Base-by-base conservation (phyloP, 2,888 invertebrate genomes). In the Abrostola triplasia region DNA sequence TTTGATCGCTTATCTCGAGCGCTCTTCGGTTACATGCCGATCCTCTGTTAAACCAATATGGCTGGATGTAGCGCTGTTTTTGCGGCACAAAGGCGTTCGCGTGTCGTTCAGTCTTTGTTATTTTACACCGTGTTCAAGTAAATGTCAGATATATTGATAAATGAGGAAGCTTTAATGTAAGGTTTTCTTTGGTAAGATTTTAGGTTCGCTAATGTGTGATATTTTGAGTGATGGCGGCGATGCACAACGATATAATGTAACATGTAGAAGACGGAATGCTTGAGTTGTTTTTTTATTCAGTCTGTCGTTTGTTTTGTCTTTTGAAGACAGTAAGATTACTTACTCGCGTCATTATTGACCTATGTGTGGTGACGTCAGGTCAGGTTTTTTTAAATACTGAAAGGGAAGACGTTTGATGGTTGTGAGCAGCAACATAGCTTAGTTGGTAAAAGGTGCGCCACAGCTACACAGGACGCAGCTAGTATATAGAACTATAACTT, bases 41-140 rank as follows among this genome's bases (percentile, higher is more conserved):
- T 73, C 68, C 53, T 58, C 55, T 73, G 69, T 77, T 77, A 63
- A 67, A 77, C 78, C 63, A 73, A 73, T 68, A 77, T 57, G 42
- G 78, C 75, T 73, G 74, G 38, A 77, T 77, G 74, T 63, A 69
- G 74, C 78, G 64, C 64, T 74, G 64, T 41, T 74, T 73, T 66
- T 66, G 58, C 40, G 54, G 54, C 35, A 48, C 76, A 74, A 74
- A 75, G 66, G 75, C 76, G 50, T 57, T 50, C 50, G 60, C 77
- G 13, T 69, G 75, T 70, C 60, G 71, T 65, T 65, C 60, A 36
- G 36, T 54, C 76, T 78, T 78, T 75, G 75, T 78, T 75, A 75
- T 63, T 74, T 56, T 64, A 74, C 57, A 69, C 78, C 70, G 36
- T 38, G 52, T 53, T 77, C 52, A 60, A 59, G 65, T 44, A 59